These are phyloP conservation scores for Drosophila nasuta DNA, from an alignment of 1,140 invertebrate genomes.

Conservation along the genomic window DNA sequence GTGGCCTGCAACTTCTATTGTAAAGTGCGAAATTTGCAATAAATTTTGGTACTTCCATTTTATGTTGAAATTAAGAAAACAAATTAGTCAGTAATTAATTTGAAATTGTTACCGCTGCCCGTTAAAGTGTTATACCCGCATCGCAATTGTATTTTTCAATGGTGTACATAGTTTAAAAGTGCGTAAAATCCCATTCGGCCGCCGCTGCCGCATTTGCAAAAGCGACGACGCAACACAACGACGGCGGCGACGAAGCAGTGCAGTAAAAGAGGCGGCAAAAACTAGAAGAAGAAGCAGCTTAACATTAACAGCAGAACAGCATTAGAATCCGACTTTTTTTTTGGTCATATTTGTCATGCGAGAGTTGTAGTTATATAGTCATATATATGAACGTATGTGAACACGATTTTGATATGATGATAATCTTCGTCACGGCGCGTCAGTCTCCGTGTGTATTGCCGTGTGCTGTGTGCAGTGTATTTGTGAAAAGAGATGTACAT, in stretches of 20 bases:
- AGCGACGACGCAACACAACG: slow-evolving; percentile 75
- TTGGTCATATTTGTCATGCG: slow-evolving; percentile 40
- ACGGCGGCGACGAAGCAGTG: slow-evolving; percentile 75
- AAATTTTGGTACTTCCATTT: slow-evolving; percentile 79
- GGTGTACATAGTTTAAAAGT: slow-evolving; percentile 75
- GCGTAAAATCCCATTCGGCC: slow-evolving; percentile 52
- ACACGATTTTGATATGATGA: slow-evolving; percentile 27
- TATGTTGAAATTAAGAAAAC: slow-evolving; percentile 70
- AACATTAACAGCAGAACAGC: slow-evolving; percentile 41
- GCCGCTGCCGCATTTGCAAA: slow-evolving; percentile 72
- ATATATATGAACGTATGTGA: slow-evolving; percentile 8
- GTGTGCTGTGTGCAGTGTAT: slow-evolving; percentile 23
- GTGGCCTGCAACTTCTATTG: slow-evolving; percentile 57
- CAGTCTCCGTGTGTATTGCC: slow-evolving; percentile 12
- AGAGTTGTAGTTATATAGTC: slow-evolving; percentile 8
- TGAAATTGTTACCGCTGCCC: slow-evolving; percentile 41
- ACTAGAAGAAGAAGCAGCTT: slow-evolving; percentile 71
- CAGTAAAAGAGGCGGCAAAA: slow-evolving; percentile 82
- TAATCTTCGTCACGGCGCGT: slow-evolving; percentile 42
- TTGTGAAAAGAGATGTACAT: slow-evolving; percentile 27
- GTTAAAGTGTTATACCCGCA: slow-evolving; percentile 49
- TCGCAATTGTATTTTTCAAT: slow-evolving; percentile 35
- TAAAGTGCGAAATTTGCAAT: slow-evolving; percentile 80
- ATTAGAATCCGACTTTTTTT: slow-evolving; percentile 53
- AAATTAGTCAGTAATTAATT: slow-evolving; percentile 64